Evolutionary conservation across 2,888 invertebrate species (phyloP), one percentile per base, ranked within the genome.

Genomic region (Phyto melanocephala): DNA sequence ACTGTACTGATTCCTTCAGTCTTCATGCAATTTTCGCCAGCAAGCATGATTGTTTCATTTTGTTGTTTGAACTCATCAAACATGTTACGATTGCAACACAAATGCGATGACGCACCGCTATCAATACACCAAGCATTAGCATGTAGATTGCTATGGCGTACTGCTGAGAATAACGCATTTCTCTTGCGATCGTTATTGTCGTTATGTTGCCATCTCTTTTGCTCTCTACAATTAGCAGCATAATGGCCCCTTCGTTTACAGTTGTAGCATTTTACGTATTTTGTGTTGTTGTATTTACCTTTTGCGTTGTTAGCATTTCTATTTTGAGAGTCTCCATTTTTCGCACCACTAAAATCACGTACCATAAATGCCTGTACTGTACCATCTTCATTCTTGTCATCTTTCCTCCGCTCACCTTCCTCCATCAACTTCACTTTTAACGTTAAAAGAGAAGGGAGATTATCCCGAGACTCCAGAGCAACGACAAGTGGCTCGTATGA

Each of bases 171-270:
- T 63, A 63, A 63, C 63, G 63, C 37, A 40, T 10, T 40, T 52
- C 52, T 52, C 22, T 65, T 50, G 10, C n/a, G n/a, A n/a, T n/a
- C n/a, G n/a, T n/a, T n/a, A n/a, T 15, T 22, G 35, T 50, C 35
- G 50, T 17, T 62, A 20, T 65, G 7, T 7, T 52, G 52, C 15
- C 37, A n/a, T 52, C 6, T 1, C 6, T n/a, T 37, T 54, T 28
- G 28, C 13, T 74, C 54, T 70, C 17, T 80, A 37, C 84, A 80
- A n/a, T 81, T 76, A 6, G 70, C 65, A 42, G 77, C 79, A n/a
- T 58, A 81, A 28, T 81, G 80, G 11, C 81, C 84, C 45, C 42
- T 82, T 35, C 52, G 52, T 22, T 62, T 79, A 33, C 81, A 79
- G 45, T 60, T 81, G 45, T 68, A 80, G 37, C 76, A 81, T 45